These are phyloP conservation scores for Rhyacophila brunnea DNA, from an alignment of 1,140 invertebrate genomes.

Conservation along the genomic window DNA sequence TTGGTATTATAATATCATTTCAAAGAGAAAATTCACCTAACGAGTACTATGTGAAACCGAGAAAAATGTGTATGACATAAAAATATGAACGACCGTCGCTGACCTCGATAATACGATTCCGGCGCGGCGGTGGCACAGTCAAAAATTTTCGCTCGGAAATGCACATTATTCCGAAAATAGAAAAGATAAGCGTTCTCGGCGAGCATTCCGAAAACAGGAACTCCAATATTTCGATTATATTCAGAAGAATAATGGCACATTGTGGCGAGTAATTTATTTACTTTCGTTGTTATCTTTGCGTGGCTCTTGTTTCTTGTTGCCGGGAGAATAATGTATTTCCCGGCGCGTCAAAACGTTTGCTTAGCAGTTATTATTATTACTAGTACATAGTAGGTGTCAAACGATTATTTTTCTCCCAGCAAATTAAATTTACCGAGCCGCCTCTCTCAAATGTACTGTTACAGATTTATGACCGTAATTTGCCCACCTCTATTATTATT, in stretches of 20 bases:
- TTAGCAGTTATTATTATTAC: constrained; percentile 19
- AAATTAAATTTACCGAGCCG: constrained; percentile 27
- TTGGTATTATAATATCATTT: too few species aligned
- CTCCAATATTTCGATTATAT: constrained; percentile 4
- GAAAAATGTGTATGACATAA: too few species aligned
- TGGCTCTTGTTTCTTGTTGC: constrained; percentile 19
- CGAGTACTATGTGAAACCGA: too few species aligned
- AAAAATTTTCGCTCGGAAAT: not conserved
- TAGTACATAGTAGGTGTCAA: constrained; percentile 21
- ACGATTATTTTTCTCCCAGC: constrained; percentile 20
- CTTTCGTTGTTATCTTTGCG: constrained; percentile 20
- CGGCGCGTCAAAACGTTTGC: constrained; percentile 18
- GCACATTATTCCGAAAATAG: constrained; percentile 4
- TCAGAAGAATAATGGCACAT: constrained; percentile 5
- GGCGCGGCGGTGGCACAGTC: too few species aligned
- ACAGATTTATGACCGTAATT: constrained; percentile 23
- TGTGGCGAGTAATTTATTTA: constrained; percentile 20
- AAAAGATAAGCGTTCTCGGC: not conserved
- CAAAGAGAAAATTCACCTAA: too few species aligned
- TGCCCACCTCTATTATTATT: too few species aligned
- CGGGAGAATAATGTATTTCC: constrained; percentile 23
- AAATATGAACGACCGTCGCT: too few species aligned
- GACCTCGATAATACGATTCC: too few species aligned
- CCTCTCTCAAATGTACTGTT: constrained; percentile 13
- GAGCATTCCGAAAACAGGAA: not conserved